Evolutionary conservation across 2,113 vertebrate species (phyloP).

Genomic region (Dromaius novaehollandiae): DNA sequence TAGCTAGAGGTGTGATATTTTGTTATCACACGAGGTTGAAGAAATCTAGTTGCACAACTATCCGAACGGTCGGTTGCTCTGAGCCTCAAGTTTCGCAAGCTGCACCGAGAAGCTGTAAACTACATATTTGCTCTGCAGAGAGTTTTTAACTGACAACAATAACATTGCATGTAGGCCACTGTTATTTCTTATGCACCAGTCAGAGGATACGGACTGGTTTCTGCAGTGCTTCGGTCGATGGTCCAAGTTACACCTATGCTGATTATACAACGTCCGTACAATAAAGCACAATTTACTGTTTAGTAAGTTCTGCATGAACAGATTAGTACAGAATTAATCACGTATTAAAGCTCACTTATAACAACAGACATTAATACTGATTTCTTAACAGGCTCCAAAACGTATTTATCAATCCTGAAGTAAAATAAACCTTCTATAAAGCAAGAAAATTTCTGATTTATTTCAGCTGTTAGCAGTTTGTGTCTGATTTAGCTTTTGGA

Average conservation of each 20-base stretch:
- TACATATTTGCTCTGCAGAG: neutral
- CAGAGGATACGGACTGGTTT: neutral
- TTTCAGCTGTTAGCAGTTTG: neutral
- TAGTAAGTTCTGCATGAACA: neutral
- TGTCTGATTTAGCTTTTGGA: neutral
- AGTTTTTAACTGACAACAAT: neutral
- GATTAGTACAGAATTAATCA: neutral
- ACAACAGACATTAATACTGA: neutral
- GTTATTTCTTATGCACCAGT: neutral
- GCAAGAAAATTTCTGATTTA: neutral
- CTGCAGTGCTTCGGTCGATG: constrained; percentile 18
- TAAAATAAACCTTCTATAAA: neutral
- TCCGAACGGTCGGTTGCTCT: rapidly evolving
- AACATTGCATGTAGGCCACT: neutral
- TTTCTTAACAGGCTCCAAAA: neutral
- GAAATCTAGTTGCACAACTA: neutral
- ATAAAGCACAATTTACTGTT: neutral
- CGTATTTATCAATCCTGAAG: neutral
- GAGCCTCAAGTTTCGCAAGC: neutral
- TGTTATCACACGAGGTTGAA: neutral
- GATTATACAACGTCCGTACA: neutral
- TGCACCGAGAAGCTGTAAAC: neutral
- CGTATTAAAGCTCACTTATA: neutral
- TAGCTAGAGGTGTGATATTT: neutral
- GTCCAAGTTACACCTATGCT: neutral